Conservation (phyloP, 2,888 invertebrate genomes). For the Scaptomyza parva region DNA sequence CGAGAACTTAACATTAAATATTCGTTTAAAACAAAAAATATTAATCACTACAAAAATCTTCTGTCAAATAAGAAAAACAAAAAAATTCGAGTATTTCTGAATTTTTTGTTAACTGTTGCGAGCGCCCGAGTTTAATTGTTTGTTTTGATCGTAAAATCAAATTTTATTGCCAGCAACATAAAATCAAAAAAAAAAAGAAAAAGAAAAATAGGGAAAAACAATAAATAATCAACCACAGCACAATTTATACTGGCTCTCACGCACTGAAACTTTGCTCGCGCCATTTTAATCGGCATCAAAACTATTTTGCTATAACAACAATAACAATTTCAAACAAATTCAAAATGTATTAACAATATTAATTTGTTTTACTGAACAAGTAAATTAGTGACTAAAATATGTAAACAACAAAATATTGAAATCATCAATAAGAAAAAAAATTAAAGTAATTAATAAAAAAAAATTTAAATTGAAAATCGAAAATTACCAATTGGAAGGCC, state of each 20-base stretch:
- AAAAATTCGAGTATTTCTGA: conserved; percentile 32
- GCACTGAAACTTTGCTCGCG: conserved; percentile 57
- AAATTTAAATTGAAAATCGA: conserved; percentile 3
- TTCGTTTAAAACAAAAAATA: conserved; percentile 16
- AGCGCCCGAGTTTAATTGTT: conserved; percentile 82
- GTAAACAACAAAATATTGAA: not conserved
- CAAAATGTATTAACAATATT: not conserved
- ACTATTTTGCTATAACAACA: conserved; percentile 31
- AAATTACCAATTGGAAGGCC: conserved; percentile 23
- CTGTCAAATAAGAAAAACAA: conserved; percentile 8
- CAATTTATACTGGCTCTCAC: conserved; percentile 52
- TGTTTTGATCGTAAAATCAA: conserved; percentile 84
- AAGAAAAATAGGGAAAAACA: conserved; percentile 37
- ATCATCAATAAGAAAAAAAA: not conserved
- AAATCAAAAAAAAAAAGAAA: conserved; percentile 42
- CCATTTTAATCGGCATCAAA: conserved; percentile 64
- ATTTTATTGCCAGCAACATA: conserved; percentile 81
- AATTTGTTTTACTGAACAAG: not conserved
- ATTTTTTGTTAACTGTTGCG: conserved; percentile 73
- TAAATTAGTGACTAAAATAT: conserved; percentile 12
- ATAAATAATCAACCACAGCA: conserved; percentile 54
- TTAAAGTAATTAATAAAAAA: not conserved
- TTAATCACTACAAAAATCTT: conserved; percentile 3
- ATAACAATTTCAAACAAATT: conserved; percentile 21
- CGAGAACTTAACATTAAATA: conserved; percentile 50